Conservation (phyloP, 2,113 vertebrate species). For the Engraulis encrasicolus region DNA sequence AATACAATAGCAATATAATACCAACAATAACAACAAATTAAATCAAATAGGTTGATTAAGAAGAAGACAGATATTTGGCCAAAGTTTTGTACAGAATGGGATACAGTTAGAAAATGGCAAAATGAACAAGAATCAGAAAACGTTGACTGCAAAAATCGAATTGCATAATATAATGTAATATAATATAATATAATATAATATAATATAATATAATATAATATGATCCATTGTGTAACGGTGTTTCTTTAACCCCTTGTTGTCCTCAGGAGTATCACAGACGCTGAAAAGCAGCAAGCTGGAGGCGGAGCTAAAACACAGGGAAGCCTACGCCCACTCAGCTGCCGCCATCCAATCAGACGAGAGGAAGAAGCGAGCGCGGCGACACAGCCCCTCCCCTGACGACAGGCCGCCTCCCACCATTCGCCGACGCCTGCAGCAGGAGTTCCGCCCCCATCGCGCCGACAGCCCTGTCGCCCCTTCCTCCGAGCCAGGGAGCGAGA, state of each 20-base stretch:
- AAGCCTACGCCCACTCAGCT: conserved; percentile 55
- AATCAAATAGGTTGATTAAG: no score
- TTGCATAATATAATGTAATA: no score
- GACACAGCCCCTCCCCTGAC: conserved; percentile 60
- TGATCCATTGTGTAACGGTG: neutral
- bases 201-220: no score
- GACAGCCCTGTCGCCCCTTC: conserved; percentile 68
- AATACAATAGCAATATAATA: no score
- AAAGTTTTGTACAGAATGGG: no score
- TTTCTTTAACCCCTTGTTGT: conserved; percentile 10
- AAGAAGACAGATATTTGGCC: no score
- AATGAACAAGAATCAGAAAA: no score
- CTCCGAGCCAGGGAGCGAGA: conserved; percentile 72
- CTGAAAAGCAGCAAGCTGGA: conserved; percentile 67
- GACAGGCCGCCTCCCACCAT: conserved; percentile 66
- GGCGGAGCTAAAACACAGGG: conserved; percentile 66
- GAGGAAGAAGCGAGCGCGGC: conserved; percentile 72
- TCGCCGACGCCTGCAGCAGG: conserved; percentile 67
- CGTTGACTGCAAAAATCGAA: no score
- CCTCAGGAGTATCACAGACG: conserved; percentile 53
- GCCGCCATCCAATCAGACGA: conserved; percentile 64
- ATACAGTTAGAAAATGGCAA: no score
- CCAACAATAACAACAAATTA: no score
- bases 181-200: no score
- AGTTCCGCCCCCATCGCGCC: conserved; percentile 63